A percentile compares a stretch with the other conserved stretches of the same genome.
These are phyloP conservation scores for Hypsopygia costalis DNA, from an alignment of 2,888 invertebrate species.

Conservation along the genomic window DNA sequence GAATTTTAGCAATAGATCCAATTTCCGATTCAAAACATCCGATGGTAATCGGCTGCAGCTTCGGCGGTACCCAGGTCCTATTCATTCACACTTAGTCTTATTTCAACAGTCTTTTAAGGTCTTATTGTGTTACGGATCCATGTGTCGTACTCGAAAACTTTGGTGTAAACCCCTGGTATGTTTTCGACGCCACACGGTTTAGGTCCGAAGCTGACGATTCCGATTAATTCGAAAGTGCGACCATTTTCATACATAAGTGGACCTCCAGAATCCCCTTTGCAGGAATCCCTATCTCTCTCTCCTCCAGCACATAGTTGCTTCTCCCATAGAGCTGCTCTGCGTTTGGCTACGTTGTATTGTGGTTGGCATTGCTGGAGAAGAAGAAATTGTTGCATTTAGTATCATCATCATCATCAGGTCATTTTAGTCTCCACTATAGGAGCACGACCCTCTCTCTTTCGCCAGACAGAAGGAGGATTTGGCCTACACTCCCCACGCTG, in stretches of 20 bases:
- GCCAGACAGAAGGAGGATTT: no score
- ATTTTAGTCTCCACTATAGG: no score
- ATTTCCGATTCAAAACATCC: no score
- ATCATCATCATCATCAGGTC: no score
- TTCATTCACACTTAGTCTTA: not conserved
- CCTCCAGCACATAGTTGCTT: constrained; percentile 80
- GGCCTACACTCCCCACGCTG: no score
- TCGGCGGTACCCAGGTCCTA: no score
- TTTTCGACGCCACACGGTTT: constrained; percentile 77
- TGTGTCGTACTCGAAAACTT: constrained; percentile 74
- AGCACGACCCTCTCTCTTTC: no score
- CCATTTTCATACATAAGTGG: constrained; percentile 74
- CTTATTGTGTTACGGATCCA: constrained; percentile 69
- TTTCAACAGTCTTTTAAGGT: not conserved
- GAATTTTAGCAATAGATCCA: no score
- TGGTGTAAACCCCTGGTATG: constrained; percentile 83
- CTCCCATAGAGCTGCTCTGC: constrained; percentile 21
- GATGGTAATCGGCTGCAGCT: no score
- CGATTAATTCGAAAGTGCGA: constrained; percentile 45
- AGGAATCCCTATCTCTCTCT: constrained; percentile 74
- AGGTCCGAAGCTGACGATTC: constrained; percentile 83
- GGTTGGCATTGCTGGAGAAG: constrained; percentile 29
- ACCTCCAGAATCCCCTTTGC: constrained; percentile 83
- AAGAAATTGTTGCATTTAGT: not conserved
- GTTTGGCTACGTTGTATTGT: constrained; percentile 12